These are phyloP conservation scores for Agrochola lota DNA, from an alignment of 2,888 invertebrate genomes.

Conservation along the genomic window DNA sequence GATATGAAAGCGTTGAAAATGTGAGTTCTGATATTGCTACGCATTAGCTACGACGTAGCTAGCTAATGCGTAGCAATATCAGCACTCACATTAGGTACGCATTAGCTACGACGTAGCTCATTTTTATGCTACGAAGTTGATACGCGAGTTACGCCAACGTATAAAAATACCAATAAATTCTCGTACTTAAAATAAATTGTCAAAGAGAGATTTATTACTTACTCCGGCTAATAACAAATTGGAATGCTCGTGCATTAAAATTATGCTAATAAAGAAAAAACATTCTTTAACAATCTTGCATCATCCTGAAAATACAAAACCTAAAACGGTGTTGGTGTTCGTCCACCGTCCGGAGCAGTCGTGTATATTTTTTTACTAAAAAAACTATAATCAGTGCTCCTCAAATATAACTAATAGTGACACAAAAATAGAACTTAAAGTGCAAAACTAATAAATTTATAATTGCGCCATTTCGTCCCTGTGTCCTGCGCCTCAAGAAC, in stretches of 20 bases:
- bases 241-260: background rate
- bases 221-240: background rate
- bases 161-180: too few species aligned
- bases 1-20: background rate
- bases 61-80: too few species aligned
- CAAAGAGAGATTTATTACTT: background rate
- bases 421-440: too few species aligned
- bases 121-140: background rate
- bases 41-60: conserved; percentile 6
- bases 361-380: too few species aligned
- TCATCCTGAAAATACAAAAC: conserved; percentile 23
- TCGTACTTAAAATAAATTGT: background rate
- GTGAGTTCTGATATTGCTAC: background rate
- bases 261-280: background rate
- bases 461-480: too few species aligned
- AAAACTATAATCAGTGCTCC: too few species aligned
- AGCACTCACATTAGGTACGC: background rate
- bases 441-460: too few species aligned
- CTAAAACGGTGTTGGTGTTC: too few species aligned
- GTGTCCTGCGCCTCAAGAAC: too few species aligned
- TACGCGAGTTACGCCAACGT: background rate
- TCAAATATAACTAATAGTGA: too few species aligned
- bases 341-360: too few species aligned
- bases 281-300: background rate
- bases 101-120: conserved; percentile 7